phyloP scores from a whole-genome alignment of 2,888 invertebrate species.

The Ormyrus nitidulus region DNA sequence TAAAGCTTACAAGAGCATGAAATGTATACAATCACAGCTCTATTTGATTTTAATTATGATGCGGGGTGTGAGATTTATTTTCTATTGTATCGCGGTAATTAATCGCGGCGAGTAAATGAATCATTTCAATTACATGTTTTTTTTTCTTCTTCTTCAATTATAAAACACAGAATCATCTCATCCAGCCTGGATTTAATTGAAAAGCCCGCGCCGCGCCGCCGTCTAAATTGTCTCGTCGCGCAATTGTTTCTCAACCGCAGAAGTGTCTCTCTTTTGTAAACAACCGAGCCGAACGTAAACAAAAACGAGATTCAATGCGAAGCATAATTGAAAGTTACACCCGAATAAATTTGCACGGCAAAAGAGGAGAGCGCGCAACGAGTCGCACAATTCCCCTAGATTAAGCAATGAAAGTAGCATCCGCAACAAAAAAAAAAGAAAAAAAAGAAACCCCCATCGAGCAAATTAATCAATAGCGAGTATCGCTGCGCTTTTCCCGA shows the following conservation, averaged over 20 bases:
- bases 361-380: too few relatives aligned
- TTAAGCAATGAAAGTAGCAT: too few relatives aligned
- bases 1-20: constrained; percentile 28
- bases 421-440: too few relatives aligned
- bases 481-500: background rate
- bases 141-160: background rate
- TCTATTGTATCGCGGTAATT: constrained; percentile 20
- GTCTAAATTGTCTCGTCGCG: too few relatives aligned
- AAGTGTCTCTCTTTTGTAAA: background rate
- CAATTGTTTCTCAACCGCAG: background rate
- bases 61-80: background rate
- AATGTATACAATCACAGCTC: constrained; percentile 28
- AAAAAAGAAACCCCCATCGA: background rate
- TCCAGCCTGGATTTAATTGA: too few relatives aligned
- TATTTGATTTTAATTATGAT: constrained; percentile 45
- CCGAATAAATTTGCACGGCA: too few relatives aligned
- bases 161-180: too few relatives aligned
- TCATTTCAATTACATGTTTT: constrained; percentile 8
- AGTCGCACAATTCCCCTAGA: too few relatives aligned
- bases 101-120: background rate
- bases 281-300: background rate
- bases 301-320: background rate
- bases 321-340: too few relatives aligned
- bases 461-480: background rate
- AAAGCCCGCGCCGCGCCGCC: too few relatives aligned